Conservation (phyloP, 2,797 vertebrate genomes). For the Apogon talboti region DNA sequence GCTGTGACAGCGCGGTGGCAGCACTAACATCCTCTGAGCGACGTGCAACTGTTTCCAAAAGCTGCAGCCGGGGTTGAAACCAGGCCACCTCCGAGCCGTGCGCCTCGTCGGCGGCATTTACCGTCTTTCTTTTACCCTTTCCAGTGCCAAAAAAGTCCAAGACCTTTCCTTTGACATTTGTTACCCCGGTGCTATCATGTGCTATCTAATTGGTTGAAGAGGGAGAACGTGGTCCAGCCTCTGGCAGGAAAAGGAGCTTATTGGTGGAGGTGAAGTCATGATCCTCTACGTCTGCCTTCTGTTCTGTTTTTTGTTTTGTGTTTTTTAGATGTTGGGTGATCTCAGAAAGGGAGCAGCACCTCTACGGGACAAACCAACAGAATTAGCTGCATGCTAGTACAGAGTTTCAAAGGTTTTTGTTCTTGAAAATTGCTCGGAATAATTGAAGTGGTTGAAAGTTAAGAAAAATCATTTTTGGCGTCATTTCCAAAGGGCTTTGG, state of each 20-base stretch:
- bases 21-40: constrained; percentile 34
- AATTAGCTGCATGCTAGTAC: background rate
- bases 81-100: constrained; percentile 17
- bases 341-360: background rate
- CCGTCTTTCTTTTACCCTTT: constrained; percentile 49
- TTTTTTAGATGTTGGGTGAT: background rate
- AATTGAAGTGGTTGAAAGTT: background rate
- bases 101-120: constrained; percentile 38
- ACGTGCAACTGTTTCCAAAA: constrained; percentile 6
- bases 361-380: background rate
- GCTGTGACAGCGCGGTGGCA: constrained; percentile 17
- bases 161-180: constrained; percentile 64
- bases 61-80: constrained; percentile 19
- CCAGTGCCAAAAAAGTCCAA: constrained; percentile 44
- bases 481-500: no score
- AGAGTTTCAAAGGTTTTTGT: background rate
- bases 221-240: constrained; percentile 31
- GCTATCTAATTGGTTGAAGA: constrained; percentile 56
- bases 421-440: background rate
- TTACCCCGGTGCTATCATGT: constrained; percentile 42
- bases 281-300: constrained; percentile 4
- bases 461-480: no score
- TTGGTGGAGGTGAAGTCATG: constrained; percentile 14
- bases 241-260: constrained; percentile 17
- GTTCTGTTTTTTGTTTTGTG: background rate